Conservation (phyloP, 2,797 vertebrate genomes). For the Choloepus didactylus region DNA sequence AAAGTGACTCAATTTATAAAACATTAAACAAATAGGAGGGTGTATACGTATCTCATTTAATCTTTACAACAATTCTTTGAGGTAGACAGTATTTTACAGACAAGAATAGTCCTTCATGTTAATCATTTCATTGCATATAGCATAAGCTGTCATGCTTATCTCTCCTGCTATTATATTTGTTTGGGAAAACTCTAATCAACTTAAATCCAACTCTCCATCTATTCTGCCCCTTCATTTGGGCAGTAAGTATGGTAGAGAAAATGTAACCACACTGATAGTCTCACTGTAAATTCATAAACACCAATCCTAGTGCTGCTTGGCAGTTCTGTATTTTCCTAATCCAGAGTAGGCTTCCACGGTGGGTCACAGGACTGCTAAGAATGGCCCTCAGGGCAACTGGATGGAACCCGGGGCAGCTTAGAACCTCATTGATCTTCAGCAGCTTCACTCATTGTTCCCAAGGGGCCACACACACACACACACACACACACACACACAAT, state of each 20-base stretch:
- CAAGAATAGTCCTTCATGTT: background rate
- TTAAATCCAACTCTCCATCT: background rate
- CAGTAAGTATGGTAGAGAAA: background rate
- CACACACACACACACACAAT: no score
- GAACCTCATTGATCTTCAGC: background rate
- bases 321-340: background rate
- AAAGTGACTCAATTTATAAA: background rate
- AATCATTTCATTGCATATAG: background rate
- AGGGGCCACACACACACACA: no score
- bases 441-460: background rate
- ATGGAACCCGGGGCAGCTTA: background rate
- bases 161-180: background rate
- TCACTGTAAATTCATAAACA: background rate
- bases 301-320: background rate
- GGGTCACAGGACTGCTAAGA: background rate
- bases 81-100: background rate
- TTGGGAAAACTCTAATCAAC: background rate
- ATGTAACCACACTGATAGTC: background rate
- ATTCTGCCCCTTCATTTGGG: background rate
- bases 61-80: background rate
- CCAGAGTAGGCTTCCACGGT: background rate
- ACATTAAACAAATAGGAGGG: background rate
- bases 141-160: background rate
- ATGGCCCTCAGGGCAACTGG: background rate
- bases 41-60: background rate